A percentile compares a stretch with the other conserved stretches of the same genome.
These are phyloP conservation scores for Ennomos fuscantarius DNA, from an alignment of 2,888 invertebrate genomes.

Conservation along the genomic window DNA sequence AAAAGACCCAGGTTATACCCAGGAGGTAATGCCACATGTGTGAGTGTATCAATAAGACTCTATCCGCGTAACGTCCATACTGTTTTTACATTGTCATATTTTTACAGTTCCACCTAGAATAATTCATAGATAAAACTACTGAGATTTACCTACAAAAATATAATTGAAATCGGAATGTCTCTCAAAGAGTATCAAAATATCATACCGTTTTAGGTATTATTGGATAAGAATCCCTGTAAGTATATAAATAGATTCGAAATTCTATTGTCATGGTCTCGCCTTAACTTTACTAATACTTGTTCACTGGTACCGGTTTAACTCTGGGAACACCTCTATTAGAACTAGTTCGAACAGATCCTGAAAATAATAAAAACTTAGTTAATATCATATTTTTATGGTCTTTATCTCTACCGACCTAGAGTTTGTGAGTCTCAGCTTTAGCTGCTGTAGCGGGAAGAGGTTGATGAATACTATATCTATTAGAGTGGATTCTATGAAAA, in stretches of 20 bases:
- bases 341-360: constrained; percentile 89
- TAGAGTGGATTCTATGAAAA: too few species aligned
- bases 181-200: constrained; percentile 54
- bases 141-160: constrained; percentile 27
- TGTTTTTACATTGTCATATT: too few species aligned
- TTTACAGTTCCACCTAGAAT: too few species aligned
- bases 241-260: constrained; percentile 29
- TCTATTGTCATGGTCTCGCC: constrained; percentile 41
- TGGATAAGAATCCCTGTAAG: constrained; percentile 38
- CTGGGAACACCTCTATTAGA: constrained; percentile 88
- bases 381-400: too few species aligned
- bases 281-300: constrained; percentile 44
- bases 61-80: too few species aligned
- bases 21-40: too few species aligned
- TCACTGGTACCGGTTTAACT: constrained; percentile 85
- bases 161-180: constrained; percentile 48
- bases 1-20: too few species aligned
- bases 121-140: constrained; percentile 3
- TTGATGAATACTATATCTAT: too few species aligned
- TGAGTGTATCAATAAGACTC: too few species aligned
- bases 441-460: too few species aligned
- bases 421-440: too few species aligned
- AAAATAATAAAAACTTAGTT: constrained; percentile 49
- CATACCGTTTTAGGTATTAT: constrained; percentile 26
- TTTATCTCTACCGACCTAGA: too few species aligned